Conservation (phyloP, 2,797 vertebrate genomes). For the Danionella dracula region DNA sequence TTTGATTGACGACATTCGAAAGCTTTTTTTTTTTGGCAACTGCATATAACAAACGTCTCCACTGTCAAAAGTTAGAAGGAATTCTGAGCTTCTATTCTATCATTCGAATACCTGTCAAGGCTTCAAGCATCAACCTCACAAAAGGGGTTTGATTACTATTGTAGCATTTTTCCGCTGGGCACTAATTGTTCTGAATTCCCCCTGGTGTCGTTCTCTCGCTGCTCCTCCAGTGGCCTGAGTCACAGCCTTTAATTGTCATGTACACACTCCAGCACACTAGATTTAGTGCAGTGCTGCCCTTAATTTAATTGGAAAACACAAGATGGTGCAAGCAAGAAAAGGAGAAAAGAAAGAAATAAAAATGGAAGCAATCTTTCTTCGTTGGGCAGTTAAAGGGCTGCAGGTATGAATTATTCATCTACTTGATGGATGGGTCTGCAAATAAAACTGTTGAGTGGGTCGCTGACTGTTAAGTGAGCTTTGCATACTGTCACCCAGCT, state of each 20-base stretch:
- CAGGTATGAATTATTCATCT: slow-evolving; percentile 48
- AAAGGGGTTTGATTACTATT: slow-evolving; percentile 32
- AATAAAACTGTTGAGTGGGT: slow-evolving; percentile 42
- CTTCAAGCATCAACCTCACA: slow-evolving; percentile 10
- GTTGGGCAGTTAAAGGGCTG: slow-evolving; percentile 41
- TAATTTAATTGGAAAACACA: slow-evolving; percentile 53
- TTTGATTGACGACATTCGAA: slow-evolving; percentile 30
- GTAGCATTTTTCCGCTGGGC: slow-evolving; percentile 27
- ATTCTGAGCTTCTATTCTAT: too few relatives aligned
- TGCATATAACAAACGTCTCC: not conserved
- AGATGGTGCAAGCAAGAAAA: slow-evolving; percentile 19
- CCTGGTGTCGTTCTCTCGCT: slow-evolving; percentile 13
- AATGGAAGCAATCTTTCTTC: slow-evolving; percentile 47
- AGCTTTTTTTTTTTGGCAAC: slow-evolving; percentile 7
- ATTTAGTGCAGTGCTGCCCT: slow-evolving; percentile 46
- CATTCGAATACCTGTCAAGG: too few relatives aligned
- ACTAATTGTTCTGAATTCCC: slow-evolving; percentile 39
- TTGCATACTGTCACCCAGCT: slow-evolving; percentile 28
- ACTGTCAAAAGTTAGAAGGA: slow-evolving; percentile 2
- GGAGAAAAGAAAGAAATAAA: slow-evolving; percentile 35
- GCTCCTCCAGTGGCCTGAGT: slow-evolving; percentile 24
- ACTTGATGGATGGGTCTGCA: slow-evolving; percentile 43
- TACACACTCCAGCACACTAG: slow-evolving; percentile 41
- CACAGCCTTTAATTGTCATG: slow-evolving; percentile 50
- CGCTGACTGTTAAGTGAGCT: slow-evolving; percentile 35